Evolutionary conservation across 2,797 vertebrate species (phyloP), one percentile per base, ranked within the genome.

Genomic region (Onychomys torridus): DNA sequence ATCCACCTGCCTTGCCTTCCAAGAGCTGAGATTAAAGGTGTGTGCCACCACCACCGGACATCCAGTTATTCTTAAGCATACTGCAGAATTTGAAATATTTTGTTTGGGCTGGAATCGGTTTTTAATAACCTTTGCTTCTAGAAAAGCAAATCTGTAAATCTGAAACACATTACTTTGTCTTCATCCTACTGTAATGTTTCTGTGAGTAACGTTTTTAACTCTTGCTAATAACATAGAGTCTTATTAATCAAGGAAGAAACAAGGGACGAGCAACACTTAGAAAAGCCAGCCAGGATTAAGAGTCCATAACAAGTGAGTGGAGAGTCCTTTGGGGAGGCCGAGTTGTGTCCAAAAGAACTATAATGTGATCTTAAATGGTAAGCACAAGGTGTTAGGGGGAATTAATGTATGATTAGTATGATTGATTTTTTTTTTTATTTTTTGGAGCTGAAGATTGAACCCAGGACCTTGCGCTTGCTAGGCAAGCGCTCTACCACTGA

Each of bases 21-120:
- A 75, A 75, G 71, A 43, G 11, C 37, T 40, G 37, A 37, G 37
- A 75, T 75, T 75, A 75, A 75, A 75, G 71, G 10, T 75, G n/a
- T 73, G 37, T 6, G 10, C 37, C 37, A 73, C 9, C 19, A 40
- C n/a, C 9, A 40, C 71, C 71, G 0, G 5, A 10, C 63, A 85
- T 57, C 14, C 21, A 43, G 12, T 77, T 63, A 12, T 49, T 95
- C 84, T 69, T 95, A 94, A 73, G 94, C 49, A 67, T 87, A 90
- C 63, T 90, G 32, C 14, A 96, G 81, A 91, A 82, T 94, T 91
- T 91, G 59, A 95, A 96, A 76, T 96, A 85, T 29, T 94, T 93
- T 87, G 34, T 10, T 84, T 19, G 55, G 95, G 8, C 37, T 88
- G 43, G 12, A 95, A 89, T 93, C 91, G 25, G 8, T 52, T 91